Evolutionary conservation across 2,113 vertebrate species (phyloP).

Genomic region (Triplophysa rosa): DNA sequence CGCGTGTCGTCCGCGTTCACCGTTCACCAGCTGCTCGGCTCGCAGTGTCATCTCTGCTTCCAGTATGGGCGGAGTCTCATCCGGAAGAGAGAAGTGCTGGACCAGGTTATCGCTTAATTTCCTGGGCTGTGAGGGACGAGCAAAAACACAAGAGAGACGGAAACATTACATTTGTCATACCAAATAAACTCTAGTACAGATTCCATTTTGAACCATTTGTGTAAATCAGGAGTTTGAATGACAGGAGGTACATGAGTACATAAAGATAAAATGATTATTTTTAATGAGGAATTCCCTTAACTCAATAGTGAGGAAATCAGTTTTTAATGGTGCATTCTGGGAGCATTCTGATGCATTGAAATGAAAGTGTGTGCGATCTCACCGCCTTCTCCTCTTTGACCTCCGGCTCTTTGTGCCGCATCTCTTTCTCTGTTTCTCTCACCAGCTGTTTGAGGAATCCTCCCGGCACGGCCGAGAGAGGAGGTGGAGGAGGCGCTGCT

Average conservation of each 20-base stretch:
- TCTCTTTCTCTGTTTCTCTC: slow-evolving; percentile 89
- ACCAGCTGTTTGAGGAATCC: slow-evolving; percentile 96
- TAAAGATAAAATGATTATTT: too few relatives aligned
- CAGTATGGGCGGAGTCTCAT: slow-evolving; percentile 70
- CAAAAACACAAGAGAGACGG: not conserved
- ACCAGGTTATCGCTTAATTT: slow-evolving; percentile 72
- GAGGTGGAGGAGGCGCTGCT: slow-evolving; percentile 67
- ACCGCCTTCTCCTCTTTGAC: slow-evolving; percentile 71
- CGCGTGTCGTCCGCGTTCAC: slow-evolving; percentile 39
- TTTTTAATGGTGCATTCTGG: too few relatives aligned
- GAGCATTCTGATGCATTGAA: not conserved
- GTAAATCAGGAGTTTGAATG: too few relatives aligned
- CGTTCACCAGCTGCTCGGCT: slow-evolving; percentile 58
- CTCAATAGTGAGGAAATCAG: too few relatives aligned
- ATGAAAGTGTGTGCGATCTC: slow-evolving; percentile 19
- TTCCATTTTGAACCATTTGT: too few relatives aligned
- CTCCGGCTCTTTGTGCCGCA: slow-evolving; percentile 74
- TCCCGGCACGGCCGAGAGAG: slow-evolving; percentile 83
- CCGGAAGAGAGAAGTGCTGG: slow-evolving; percentile 74
- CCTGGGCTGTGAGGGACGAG: slow-evolving; percentile 54
- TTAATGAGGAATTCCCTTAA: too few relatives aligned
- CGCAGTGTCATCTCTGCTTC: slow-evolving; percentile 62
- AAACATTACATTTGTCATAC: too few relatives aligned
- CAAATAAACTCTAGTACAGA: too few relatives aligned
- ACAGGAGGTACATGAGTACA: too few relatives aligned